Evolutionary conservation across 2,797 vertebrate genomes (phyloP).

Genomic region (Allobates femoralis): DNA sequence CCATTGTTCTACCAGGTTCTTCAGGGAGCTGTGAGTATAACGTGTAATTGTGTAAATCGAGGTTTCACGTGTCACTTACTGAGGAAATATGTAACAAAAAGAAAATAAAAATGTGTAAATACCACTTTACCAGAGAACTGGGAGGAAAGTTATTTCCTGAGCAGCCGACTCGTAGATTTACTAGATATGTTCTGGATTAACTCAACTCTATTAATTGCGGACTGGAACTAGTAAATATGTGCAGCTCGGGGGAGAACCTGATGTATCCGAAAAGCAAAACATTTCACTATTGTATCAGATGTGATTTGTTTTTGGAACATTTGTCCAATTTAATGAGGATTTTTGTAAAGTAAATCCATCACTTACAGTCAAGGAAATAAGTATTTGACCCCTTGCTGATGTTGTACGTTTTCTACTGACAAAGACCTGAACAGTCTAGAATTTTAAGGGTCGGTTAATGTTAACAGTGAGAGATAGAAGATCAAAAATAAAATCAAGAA

Average conservation of each 20-base stretch:
- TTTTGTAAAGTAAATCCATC: too few relatives aligned
- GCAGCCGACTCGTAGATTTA: background rate
- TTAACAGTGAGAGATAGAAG: too few relatives aligned
- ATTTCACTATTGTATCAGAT: background rate
- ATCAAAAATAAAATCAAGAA: too few relatives aligned
- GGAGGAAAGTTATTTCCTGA: constrained; percentile 26
- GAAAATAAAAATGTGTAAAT: constrained; percentile 28
- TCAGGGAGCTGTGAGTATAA: background rate
- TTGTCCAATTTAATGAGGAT: background rate
- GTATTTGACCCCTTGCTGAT: too few relatives aligned
- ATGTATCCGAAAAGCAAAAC: background rate
- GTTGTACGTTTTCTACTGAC: background rate
- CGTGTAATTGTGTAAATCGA: background rate
- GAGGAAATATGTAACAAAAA: constrained; percentile 15
- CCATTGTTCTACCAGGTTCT: background rate
- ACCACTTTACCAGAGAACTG: constrained; percentile 11
- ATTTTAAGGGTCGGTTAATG: background rate
- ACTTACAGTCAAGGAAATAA: too few relatives aligned
- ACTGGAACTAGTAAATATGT: background rate
- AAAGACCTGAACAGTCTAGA: background rate
- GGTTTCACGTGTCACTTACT: constrained; percentile 6
- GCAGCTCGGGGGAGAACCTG: background rate
- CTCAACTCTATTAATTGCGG: constrained; percentile 15
- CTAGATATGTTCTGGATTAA: constrained; percentile 26
- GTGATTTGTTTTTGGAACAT: background rate